Base-by-base conservation (phyloP, 2,888 invertebrate species). In the Macaria liturata region DNA sequence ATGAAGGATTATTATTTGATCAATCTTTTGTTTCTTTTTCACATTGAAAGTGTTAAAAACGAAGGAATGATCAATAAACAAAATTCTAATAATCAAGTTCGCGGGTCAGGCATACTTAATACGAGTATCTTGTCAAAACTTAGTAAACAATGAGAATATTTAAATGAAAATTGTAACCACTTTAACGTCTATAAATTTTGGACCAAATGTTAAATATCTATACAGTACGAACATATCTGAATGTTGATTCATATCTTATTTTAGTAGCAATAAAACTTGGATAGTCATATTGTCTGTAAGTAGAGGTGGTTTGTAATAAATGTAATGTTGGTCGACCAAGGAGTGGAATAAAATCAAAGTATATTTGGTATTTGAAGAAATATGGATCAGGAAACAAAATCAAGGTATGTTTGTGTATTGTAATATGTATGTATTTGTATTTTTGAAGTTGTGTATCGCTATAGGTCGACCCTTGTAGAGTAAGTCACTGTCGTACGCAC, bases 221-320 rank as follows among this genome's bases (percentile, higher is more conserved):
- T 58, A 75, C 81, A 79, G 82, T 80, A 82, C 66, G 66, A 78
- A 83, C 89, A 90, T 90, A 90, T 90, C 89, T 88, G 80, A 78
- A 81, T 72, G 72, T 70, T 69, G 70, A 75, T 78, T 80, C 87
- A 89, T 88, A 88, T 89, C 88, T 84, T 74, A 76, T 65, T 76
- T 80, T 75, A 72, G 62, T 88, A 88, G 87, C 87, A 87, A 88
- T 89, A 88, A 84, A 42, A 75, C 64, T 68, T 63, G 59, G 42
- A 59, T 68, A 61, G 64, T 66, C 62, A 68, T 79, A 78, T 70
- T 73, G 69, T 76, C 49, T 43, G 49, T 54, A 48, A 43, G 34
- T 37, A 7, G 7, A 40, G 73, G 72, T 69, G 69, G 62, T 66
- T 71, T 64, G 54, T 67, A 46, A 37, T 37, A 53, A 44, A 43